These are phyloP conservation scores for Narcine bancroftii DNA, from an alignment of 2,113 vertebrate species.

Conservation along the genomic window DNA sequence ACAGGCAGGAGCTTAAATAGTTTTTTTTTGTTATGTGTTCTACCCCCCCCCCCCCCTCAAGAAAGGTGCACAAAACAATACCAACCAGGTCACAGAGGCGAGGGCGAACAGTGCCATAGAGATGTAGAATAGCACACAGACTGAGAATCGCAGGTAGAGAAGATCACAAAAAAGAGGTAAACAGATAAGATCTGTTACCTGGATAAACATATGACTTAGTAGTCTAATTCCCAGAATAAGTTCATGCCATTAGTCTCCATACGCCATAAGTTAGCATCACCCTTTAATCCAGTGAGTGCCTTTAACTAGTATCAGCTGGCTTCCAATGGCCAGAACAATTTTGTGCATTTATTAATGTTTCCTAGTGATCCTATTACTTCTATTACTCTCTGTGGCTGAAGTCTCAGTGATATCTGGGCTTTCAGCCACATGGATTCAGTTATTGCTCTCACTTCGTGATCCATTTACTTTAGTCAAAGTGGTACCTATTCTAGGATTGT, in stretches of 20 bases:
- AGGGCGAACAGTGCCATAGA: background rate
- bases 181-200: background rate
- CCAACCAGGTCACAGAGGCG: background rate
- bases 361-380: too few relatives aligned
- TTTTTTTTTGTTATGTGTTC: constrained; percentile 32
- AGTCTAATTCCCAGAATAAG: background rate
- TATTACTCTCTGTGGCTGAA: too few relatives aligned
- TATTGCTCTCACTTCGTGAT: too few relatives aligned
- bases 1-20: background rate
- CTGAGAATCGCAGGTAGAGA: background rate
- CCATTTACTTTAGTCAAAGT: too few relatives aligned
- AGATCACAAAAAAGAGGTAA: background rate
- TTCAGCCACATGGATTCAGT: too few relatives aligned
- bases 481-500: too few relatives aligned
- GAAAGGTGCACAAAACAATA: background rate
- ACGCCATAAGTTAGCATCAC: background rate
- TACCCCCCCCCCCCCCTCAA: background rate
- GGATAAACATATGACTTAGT: background rate
- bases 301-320: background rate
- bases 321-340: background rate
- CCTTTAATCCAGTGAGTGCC: background rate
- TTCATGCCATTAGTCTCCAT: background rate
- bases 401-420: too few relatives aligned
- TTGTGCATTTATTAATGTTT: background rate
- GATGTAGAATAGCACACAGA: background rate